phyloP scores from a whole-genome alignment of 2,888 invertebrate genomes.

The Lepidonotus clava region DNA sequence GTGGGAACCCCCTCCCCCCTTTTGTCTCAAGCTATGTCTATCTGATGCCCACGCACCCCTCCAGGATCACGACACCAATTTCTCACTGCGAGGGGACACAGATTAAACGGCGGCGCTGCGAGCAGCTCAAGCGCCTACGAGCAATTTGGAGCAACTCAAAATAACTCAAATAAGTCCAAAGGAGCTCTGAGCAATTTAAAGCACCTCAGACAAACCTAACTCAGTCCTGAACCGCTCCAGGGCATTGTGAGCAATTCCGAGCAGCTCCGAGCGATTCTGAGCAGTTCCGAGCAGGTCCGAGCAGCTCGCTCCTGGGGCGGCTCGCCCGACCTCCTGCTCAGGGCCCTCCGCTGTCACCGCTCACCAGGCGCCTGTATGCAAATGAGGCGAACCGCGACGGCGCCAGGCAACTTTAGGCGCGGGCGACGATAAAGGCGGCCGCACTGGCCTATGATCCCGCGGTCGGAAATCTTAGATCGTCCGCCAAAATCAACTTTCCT shows the following conservation, averaged over 20 bases:
- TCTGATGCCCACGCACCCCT: background rate
- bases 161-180: too few species aligned
- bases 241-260: background rate
- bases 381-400: background rate
- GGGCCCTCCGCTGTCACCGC: background rate
- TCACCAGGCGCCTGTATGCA: background rate
- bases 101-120: too few species aligned
- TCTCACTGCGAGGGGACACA: background rate
- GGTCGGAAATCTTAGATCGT: background rate
- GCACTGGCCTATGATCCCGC: background rate
- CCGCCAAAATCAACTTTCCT: background rate
- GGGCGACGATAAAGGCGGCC: background rate
- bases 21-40: too few species aligned
- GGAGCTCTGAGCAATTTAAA: too few species aligned
- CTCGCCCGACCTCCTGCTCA: too few species aligned
- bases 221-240: too few species aligned
- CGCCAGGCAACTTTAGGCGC: background rate
- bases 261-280: too few species aligned
- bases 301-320: too few species aligned
- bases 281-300: too few species aligned
- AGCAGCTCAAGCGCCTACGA: too few species aligned
- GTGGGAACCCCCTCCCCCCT: background rate
- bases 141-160: too few species aligned
- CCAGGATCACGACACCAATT: background rate
- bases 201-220: too few species aligned